Conservation (phyloP, 2,113 vertebrate species). For the Prochilodus magdalenae region DNA sequence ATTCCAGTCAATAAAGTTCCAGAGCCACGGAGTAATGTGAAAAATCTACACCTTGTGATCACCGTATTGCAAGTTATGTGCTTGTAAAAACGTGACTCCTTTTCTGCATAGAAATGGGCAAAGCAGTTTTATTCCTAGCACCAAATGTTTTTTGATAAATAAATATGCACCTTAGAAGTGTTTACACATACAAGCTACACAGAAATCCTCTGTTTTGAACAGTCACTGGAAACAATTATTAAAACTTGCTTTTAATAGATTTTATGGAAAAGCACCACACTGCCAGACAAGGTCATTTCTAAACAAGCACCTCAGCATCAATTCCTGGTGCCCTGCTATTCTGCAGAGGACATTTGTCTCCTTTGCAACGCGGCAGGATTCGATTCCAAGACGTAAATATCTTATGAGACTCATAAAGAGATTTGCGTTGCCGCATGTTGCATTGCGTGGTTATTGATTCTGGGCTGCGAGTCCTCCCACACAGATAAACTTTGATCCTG, state of each 20-base stretch:
- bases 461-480: slow-evolving; percentile 52
- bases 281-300: slow-evolving; percentile 22
- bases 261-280: not conserved
- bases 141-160: too few relatives aligned
- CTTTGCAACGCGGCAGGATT: slow-evolving; percentile 12
- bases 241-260: not conserved
- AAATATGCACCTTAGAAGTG: too few relatives aligned
- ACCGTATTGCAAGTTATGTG: too few relatives aligned
- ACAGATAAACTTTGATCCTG: slow-evolving; percentile 62
- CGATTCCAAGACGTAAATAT: slow-evolving; percentile 46
- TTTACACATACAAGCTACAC: not conserved
- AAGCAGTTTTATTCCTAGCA: slow-evolving; percentile 4
- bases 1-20: too few relatives aligned
- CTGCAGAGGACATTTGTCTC: slow-evolving; percentile 17
- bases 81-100: too few relatives aligned
- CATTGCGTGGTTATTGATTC: slow-evolving; percentile 53
- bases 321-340: not conserved
- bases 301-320: slow-evolving; percentile 15
- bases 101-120: too few relatives aligned
- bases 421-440: slow-evolving; percentile 51
- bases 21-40: too few relatives aligned
- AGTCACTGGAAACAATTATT: not conserved
- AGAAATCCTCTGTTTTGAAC: not conserved
- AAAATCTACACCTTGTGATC: too few relatives aligned
- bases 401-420: slow-evolving; percentile 50